These are phyloP conservation scores for Nerophis lumbriciformis DNA, from an alignment of 2,113 vertebrate genomes.

Conservation along the genomic window DNA sequence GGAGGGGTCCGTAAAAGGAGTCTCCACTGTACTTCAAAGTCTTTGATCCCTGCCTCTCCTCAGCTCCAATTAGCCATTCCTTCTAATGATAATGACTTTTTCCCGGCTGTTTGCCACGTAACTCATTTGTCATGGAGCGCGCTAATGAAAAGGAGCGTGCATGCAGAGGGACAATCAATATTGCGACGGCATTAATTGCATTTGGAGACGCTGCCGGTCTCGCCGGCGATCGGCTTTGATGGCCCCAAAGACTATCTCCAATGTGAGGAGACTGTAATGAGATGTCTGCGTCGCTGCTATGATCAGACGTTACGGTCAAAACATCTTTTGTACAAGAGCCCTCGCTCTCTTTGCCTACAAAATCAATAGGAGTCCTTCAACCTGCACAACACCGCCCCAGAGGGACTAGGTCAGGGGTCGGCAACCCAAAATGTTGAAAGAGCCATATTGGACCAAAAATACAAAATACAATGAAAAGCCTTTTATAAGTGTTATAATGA, in stretches of 20 bases:
- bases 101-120: slow-evolving; percentile 36
- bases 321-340: no score
- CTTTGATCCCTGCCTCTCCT: slow-evolving; percentile 26
- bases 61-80: slow-evolving; percentile 47
- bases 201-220: slow-evolving; percentile 11
- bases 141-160: slow-evolving; percentile 51
- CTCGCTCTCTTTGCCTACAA: no score
- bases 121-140: slow-evolving; percentile 53
- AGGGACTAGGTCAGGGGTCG: no score
- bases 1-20: no score
- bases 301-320: no score
- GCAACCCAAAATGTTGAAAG: no score
- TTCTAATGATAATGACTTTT: slow-evolving; percentile 47
- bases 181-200: slow-evolving; percentile 42
- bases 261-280: background rate
- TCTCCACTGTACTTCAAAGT: slow-evolving; percentile 23
- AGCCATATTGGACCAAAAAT: no score
- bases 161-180: slow-evolving; percentile 50
- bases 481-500: no score
- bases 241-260: slow-evolving; percentile 3
- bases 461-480: no score
- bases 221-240: background rate
- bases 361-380: no score
- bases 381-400: no score
- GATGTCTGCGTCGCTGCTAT: no score